Conservation (phyloP, 2,888 invertebrate genomes). For the Machimus atricapillus region DNA sequence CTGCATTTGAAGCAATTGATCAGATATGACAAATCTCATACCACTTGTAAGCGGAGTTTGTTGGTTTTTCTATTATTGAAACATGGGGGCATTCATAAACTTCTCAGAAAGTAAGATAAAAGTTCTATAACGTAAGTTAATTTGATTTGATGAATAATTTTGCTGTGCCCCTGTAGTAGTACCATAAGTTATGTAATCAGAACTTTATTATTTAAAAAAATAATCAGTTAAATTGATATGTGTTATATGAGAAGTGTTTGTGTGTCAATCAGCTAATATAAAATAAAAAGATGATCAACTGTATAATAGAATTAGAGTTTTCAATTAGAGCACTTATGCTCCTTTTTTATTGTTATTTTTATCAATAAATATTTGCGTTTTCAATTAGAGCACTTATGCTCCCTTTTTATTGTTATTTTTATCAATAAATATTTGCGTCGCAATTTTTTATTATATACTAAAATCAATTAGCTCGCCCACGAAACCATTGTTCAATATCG, state of each 20-base stretch:
- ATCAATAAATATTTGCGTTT: background rate
- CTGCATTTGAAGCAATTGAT: background rate
- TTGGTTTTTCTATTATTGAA: background rate
- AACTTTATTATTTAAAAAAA: background rate
- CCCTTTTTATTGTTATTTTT: background rate
- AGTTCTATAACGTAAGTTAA: background rate
- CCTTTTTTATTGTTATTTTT: background rate
- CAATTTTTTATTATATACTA: background rate
- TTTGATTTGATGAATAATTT: background rate
- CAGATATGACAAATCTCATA: background rate
- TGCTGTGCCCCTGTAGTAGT: background rate
- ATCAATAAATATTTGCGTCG: background rate
- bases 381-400: background rate
- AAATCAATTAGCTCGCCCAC: background rate
- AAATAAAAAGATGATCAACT: background rate
- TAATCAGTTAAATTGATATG: background rate
- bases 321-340: background rate
- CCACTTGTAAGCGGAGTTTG: background rate
- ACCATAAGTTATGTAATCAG: background rate
- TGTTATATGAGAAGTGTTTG: background rate
- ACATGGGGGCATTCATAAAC: background rate
- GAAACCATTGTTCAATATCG: background rate
- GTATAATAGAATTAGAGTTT: background rate
- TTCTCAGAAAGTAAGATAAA: background rate
- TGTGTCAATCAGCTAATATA: background rate